These are phyloP conservation scores for Pollenia angustigena DNA, from an alignment of 2,888 invertebrate species.

Conservation along the genomic window DNA sequence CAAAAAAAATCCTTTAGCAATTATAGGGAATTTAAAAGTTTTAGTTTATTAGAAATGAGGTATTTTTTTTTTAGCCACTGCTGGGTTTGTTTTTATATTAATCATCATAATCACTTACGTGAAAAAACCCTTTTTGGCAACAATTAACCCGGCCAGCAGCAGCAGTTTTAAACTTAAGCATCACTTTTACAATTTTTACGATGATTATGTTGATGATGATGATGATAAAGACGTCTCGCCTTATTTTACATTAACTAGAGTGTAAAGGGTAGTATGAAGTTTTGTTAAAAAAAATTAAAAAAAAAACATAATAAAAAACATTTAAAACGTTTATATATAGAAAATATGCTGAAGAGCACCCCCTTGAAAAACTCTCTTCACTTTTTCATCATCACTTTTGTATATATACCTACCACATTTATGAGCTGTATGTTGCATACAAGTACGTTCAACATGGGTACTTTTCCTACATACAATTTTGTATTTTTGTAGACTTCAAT, in stretches of 20 bases:
- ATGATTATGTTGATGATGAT: constrained; percentile 1
- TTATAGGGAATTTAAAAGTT: constrained; percentile 40
- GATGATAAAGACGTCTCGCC: constrained; percentile 72
- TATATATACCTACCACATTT: background rate
- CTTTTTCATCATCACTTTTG: constrained; percentile 29
- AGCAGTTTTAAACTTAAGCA: constrained; percentile 48
- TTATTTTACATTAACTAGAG: constrained; percentile 72
- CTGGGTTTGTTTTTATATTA: constrained; percentile 72
- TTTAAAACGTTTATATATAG: constrained; percentile 55
- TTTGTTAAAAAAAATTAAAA: constrained; percentile 30
- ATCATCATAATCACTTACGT: constrained; percentile 62
- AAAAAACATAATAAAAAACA: constrained; percentile 26
- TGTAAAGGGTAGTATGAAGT: constrained; percentile 66
- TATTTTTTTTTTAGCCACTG: constrained; percentile 54
- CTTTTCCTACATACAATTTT: constrained; percentile 38
- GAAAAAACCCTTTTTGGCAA: constrained; percentile 52
- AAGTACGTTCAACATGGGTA: constrained; percentile 4
- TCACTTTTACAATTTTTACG: constrained; percentile 46
- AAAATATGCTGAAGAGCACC: constrained; percentile 36
- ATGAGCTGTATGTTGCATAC: constrained; percentile 20
- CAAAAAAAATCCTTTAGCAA: constrained; percentile 47
- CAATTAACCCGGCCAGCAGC: constrained; percentile 66
- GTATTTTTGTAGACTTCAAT: constrained; percentile 57
- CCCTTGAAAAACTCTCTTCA: constrained; percentile 43
- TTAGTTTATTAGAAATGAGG: background rate